Percentiles rank a stretch among this genome's conserved stretches.
These are phyloP conservation scores for Parthenolecanium corni DNA, from an alignment of 2,888 invertebrate species.

Conservation along the genomic window DNA sequence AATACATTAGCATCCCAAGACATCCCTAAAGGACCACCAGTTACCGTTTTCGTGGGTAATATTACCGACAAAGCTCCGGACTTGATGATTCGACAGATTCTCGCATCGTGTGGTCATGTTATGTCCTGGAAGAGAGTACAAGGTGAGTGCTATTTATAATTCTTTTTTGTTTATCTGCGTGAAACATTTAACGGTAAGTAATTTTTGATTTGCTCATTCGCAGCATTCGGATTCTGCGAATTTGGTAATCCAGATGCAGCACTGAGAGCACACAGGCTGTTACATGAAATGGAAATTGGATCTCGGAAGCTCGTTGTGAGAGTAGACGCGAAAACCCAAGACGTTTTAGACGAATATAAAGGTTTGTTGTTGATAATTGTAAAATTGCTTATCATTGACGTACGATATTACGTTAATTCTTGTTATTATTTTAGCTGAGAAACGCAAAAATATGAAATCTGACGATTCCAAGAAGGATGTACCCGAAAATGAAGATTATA, in stretches of 20 bases:
- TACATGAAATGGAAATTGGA: constrained; percentile 85
- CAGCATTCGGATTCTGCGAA: constrained; percentile 95
- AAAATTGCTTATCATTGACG: neutral
- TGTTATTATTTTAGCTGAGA: constrained; percentile 5
- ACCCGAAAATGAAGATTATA: constrained; percentile 48
- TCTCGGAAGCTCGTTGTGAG: constrained; percentile 90
- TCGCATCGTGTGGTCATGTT: constrained; percentile 87
- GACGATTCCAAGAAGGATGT: constrained; percentile 43
- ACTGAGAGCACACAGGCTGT: constrained; percentile 77
- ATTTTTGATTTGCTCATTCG: constrained; percentile 24
- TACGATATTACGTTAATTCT: no score
- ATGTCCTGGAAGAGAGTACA: constrained; percentile 95
- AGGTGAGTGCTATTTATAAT: constrained; percentile 36
- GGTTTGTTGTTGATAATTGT: constrained; percentile 42
- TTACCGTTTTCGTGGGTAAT: constrained; percentile 96
- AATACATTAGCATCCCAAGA: constrained; percentile 24
- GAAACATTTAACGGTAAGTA: no score
- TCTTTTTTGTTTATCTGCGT: no score
- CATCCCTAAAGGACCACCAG: constrained; percentile 59
- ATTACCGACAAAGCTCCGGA: constrained; percentile 92
- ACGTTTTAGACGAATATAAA: constrained; percentile 85
- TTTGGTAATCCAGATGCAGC: constrained; percentile 93
- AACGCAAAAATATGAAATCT: constrained; percentile 41
- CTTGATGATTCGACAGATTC: constrained; percentile 81
- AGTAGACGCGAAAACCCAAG: constrained; percentile 95